A percentile compares a stretch with the other conserved stretches of the same genome.
Conservation (phyloP, 2,797 vertebrate species). For the Pogoniulus pusillus region DNA sequence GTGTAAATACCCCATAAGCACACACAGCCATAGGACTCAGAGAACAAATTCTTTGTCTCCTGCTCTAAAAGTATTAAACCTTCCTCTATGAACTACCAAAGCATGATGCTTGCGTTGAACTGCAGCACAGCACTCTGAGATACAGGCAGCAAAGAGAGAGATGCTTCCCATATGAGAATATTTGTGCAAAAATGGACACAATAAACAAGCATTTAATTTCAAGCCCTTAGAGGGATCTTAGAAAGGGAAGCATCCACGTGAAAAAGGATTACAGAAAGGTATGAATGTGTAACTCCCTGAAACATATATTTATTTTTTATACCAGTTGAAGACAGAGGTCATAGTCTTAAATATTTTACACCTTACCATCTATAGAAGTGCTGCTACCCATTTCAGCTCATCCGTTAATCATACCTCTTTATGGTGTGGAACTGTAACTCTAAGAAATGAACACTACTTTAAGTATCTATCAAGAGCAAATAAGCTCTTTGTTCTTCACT, state of each 20-base stretch:
- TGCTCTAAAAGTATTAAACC: background rate
- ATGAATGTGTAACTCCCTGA: background rate
- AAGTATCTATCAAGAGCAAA: background rate
- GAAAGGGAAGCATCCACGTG: background rate
- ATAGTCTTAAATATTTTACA: conserved; percentile 11
- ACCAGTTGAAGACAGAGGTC: background rate
- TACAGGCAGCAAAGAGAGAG: background rate
- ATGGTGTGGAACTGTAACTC: background rate
- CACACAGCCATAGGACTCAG: background rate
- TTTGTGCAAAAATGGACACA: background rate
- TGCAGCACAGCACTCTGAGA: background rate
- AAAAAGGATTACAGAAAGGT: background rate
- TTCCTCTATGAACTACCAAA: background rate
- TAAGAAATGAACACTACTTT: background rate
- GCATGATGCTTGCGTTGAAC: background rate
- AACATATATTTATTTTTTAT: background rate
- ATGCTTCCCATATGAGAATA: background rate
- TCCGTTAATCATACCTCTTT: conserved; percentile 27
- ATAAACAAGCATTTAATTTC: background rate
- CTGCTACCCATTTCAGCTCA: conserved; percentile 12
- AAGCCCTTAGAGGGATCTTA: background rate
- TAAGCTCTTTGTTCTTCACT: background rate
- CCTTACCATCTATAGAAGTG: background rate
- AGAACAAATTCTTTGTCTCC: background rate
- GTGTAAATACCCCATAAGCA: background rate